Evolutionary conservation across 1,140 invertebrate species (phyloP).

Genomic region (Micrasema minimum): DNA sequence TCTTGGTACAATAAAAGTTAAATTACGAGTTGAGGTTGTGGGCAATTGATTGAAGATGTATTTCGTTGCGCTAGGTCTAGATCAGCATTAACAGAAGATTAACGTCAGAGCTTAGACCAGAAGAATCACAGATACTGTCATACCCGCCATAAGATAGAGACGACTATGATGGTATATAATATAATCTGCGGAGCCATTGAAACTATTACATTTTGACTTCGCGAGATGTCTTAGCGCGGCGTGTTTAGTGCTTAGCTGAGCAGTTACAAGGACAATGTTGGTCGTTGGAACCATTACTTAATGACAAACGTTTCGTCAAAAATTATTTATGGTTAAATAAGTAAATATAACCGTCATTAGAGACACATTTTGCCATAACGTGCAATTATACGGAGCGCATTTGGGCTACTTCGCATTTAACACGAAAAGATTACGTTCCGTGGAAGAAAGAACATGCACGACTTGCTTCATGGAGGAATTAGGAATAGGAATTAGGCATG

Average conservation of each 20-base stretch:
- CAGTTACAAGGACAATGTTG: conserved; percentile 21
- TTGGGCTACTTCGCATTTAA: conserved; percentile 9
- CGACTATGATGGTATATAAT: no score
- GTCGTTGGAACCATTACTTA: conserved; percentile 9
- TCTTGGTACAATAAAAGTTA: no score
- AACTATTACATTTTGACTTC: background rate
- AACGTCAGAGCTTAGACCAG: no score
- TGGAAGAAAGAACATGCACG: conserved; percentile 24
- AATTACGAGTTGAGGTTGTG: no score
- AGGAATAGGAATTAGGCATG: background rate
- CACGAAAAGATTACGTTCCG: conserved; percentile 5
- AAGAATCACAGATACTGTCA: no score
- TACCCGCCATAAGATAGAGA: no score
- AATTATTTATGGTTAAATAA: conserved; percentile 29
- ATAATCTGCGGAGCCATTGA: no score
- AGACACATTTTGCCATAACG: conserved; percentile 2
- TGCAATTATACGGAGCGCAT: conserved; percentile 2
- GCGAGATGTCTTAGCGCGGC: conserved; percentile 3
- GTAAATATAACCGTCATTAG: conserved; percentile 28
- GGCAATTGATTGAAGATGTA: no score
- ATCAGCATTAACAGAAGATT: no score
- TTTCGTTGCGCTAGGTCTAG: no score
- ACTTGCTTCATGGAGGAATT: conserved; percentile 20
- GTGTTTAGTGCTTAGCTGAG: background rate
- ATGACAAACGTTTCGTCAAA: conserved; percentile 22